Evolutionary conservation across 2,113 vertebrate species (phyloP).

Genomic region (Grallaria varia): DNA sequence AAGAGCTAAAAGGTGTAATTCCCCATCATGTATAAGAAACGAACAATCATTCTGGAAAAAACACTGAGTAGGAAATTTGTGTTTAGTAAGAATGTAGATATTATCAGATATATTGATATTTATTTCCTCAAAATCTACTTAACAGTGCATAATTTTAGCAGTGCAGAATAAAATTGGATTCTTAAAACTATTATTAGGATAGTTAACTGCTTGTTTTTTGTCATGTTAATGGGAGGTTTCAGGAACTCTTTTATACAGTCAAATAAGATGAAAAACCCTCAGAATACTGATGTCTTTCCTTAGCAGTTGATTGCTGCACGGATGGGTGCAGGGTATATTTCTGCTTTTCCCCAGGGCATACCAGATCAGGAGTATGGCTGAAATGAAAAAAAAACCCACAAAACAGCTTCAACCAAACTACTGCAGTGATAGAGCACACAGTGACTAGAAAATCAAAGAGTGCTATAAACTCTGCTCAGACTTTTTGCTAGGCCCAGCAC

Average conservation of each 20-base stretch:
- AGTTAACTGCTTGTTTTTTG: constrained; percentile 10
- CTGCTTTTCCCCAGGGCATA: neutral
- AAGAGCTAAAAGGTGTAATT: constrained; percentile 25
- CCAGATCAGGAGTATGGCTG: neutral
- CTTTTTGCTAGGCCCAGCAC: neutral
- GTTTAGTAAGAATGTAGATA: neutral
- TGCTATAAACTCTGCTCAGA: neutral
- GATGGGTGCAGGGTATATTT: neutral
- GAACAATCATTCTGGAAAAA: neutral
- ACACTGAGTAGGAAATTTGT: neutral
- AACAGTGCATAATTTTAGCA: constrained; percentile 19
- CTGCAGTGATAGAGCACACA: neutral
- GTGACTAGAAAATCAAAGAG: neutral
- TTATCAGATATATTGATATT: constrained; percentile 5
- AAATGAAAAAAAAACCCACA: neutral
- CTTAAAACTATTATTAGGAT: constrained; percentile 9
- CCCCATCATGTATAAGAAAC: neutral
- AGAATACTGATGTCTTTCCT: neutral
- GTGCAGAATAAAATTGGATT: neutral
- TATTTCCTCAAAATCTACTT: constrained; percentile 51
- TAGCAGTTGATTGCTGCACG: neutral
- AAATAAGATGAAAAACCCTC: neutral
- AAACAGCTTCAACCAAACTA: neutral
- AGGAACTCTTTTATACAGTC: constrained; percentile 3
- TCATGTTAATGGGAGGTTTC: constrained; percentile 1